A percentile compares a stretch with the other conserved stretches of the same genome.
Conservation (phyloP, 2,797 vertebrate species). For the Pyrocephalus nanus region DNA sequence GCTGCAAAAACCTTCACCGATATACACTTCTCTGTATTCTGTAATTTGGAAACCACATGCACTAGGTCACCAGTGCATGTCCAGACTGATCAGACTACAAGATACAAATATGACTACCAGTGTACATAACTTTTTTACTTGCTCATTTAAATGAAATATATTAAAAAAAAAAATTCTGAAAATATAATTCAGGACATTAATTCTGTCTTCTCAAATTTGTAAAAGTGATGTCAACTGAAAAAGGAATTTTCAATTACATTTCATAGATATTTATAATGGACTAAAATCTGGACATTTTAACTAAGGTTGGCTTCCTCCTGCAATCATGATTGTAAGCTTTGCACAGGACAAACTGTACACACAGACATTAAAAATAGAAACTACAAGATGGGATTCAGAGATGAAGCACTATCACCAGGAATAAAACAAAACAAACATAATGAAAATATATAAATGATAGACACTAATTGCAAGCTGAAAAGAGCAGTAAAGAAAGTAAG, state of each 20-base stretch:
- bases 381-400: fast-evolving
- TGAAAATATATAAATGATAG: neutral
- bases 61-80: neutral
- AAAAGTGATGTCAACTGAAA: neutral
- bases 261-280: neutral
- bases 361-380: neutral
- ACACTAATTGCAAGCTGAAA: neutral
- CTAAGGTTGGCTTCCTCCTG: neutral
- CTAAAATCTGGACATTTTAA: neutral
- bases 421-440: neutral
- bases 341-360: neutral
- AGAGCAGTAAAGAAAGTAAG: neutral
- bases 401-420: neutral
- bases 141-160: neutral
- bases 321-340: neutral
- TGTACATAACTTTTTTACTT: neutral
- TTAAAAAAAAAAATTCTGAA: neutral
- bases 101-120: neutral
- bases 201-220: neutral
- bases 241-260: neutral
- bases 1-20: neutral
- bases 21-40: neutral
- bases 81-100: neutral
- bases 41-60: neutral
- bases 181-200: neutral